Conservation (phyloP, 2,113 vertebrate species). For the Arothron firmamentum region DNA sequence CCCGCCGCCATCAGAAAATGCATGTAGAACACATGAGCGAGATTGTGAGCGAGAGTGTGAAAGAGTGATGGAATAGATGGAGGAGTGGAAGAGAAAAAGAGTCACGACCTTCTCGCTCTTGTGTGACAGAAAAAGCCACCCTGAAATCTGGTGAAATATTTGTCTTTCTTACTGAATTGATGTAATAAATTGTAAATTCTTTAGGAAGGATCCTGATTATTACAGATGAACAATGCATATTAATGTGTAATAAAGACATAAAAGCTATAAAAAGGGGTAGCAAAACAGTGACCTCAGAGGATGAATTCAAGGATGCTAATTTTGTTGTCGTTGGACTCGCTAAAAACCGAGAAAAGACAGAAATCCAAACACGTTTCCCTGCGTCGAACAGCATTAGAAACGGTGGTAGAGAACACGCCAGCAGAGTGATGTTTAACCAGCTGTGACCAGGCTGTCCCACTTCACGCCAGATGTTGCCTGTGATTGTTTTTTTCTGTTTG, state of each 20-base stretch:
- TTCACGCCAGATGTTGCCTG: constrained; percentile 3
- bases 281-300: no score
- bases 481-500: not conserved
- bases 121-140: not conserved
- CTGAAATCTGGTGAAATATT: not conserved
- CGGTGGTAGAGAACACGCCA: not conserved
- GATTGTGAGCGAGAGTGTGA: not conserved
- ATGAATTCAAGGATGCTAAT: no score
- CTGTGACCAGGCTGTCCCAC: constrained; percentile 11
- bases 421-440: constrained; percentile 5
- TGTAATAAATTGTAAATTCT: no score
- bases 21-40: constrained; percentile 8
- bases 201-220: not conserved
- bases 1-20: constrained; percentile 13
- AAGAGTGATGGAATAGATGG: constrained; percentile 8
- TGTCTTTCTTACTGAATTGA: no score
- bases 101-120: not conserved
- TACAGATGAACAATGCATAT: not conserved
- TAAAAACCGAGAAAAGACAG: not conserved
- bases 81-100: not conserved
- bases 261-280: no score
- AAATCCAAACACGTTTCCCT: not conserved
- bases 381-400: not conserved
- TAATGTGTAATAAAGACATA: no score
- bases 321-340: not conserved